phyloP scores from a whole-genome alignment of 35 echinoderm and acorn worm species.

The Acanthaster planci region DNA sequence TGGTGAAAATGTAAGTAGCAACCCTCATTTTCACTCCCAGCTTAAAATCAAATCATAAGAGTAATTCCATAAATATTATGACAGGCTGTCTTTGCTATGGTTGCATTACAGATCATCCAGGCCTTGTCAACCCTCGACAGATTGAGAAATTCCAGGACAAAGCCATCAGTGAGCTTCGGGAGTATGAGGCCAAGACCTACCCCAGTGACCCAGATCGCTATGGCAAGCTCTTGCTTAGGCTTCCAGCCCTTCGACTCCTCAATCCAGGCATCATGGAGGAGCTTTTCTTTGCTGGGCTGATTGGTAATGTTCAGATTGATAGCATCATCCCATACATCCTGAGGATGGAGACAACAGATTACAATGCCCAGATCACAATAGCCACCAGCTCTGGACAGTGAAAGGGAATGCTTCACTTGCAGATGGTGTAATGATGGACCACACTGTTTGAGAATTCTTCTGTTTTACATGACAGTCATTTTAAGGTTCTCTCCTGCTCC shows the following conservation, averaged over 20 bases:
- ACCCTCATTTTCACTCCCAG: too few relatives aligned
- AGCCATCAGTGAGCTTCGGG: slow-evolving; percentile 75
- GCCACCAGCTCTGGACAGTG: slow-evolving; percentile 26
- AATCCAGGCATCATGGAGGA: slow-evolving; percentile 98
- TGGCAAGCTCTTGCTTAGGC: slow-evolving; percentile 77
- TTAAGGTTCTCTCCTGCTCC: too few relatives aligned
- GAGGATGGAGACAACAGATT: slow-evolving; percentile 97
- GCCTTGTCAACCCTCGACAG: slow-evolving; percentile 76
- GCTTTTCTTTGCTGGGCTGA: slow-evolving; percentile 98
- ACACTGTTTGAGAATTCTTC: too few relatives aligned
- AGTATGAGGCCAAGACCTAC: slow-evolving; percentile 74
- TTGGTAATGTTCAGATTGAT: slow-evolving; percentile 98
- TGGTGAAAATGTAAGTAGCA: too few relatives aligned
- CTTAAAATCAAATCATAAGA: too few relatives aligned
- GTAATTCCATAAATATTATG: too few relatives aligned
- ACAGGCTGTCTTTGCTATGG: not conserved
- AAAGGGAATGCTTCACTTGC: not conserved
- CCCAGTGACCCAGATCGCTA: slow-evolving; percentile 77
- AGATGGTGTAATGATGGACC: not conserved
- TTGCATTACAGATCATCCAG: slow-evolving; percentile 85
- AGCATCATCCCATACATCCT: slow-evolving; percentile 99
- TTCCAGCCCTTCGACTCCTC: slow-evolving; percentile 82
- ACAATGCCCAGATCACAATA: slow-evolving; percentile 90
- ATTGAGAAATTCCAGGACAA: slow-evolving; percentile 96
- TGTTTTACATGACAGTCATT: too few relatives aligned